These are phyloP conservation scores for Cyprinus carpio DNA, from an alignment of 2,113 vertebrate genomes.

Conservation along the genomic window DNA sequence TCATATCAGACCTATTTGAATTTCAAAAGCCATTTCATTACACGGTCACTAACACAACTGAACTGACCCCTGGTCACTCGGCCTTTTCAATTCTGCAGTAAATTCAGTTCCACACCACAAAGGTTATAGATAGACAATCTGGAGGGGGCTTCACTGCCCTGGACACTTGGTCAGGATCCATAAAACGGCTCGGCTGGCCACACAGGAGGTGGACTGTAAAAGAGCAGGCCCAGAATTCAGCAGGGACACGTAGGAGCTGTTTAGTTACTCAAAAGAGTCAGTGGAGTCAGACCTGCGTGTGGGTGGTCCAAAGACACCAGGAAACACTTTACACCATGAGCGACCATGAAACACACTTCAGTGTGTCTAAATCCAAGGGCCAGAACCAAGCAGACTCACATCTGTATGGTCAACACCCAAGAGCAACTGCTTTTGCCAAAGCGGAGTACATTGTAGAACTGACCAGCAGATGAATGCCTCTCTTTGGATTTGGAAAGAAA, in stretches of 20 bases:
- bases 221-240: not conserved
- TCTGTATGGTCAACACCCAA: not conserved
- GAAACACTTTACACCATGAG: constrained; percentile 28
- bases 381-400: not conserved
- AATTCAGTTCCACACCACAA: constrained; percentile 3
- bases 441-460: not conserved
- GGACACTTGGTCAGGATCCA: constrained; percentile 19
- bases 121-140: not conserved
- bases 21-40: not conserved
- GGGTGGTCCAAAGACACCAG: constrained; percentile 43
- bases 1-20: not conserved
- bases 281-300: constrained; percentile 40
- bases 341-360: constrained; percentile 43
- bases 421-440: not conserved
- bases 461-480: not conserved
- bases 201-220: constrained; percentile 46
- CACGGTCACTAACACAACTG: not conserved
- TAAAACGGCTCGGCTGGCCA: constrained; percentile 10
- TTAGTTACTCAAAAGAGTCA: constrained; percentile 42
- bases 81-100: constrained; percentile 15
- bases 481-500: constrained; percentile 8
- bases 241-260: not conserved
- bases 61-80: not conserved
- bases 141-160: not conserved
- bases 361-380: constrained; percentile 25